phyloP scores from a whole-genome alignment of 2,888 invertebrate genomes.

The Rhimphoctona megacephalus region DNA sequence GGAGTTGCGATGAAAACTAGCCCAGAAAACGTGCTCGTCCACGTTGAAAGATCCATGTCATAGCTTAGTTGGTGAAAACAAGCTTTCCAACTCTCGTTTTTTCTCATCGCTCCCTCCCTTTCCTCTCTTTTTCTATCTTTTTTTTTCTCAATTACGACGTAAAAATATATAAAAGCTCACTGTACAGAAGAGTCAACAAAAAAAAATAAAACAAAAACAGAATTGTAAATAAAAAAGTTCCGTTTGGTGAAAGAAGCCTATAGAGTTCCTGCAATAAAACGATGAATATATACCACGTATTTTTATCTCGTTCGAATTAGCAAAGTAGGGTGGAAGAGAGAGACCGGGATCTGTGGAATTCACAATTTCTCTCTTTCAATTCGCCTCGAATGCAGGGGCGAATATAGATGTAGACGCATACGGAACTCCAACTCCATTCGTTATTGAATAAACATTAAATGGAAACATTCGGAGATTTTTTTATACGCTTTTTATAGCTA shows the following conservation, averaged over 20 bases:
- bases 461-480: not conserved
- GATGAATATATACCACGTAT: conserved; percentile 18
- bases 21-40: conserved; percentile 18
- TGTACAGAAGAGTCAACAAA: conserved; percentile 5
- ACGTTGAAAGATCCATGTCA: conserved; percentile 50
- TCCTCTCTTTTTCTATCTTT: not conserved
- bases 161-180: conserved; percentile 15
- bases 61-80: conserved; percentile 58
- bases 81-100: conserved; percentile 37
- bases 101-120: conserved; percentile 6
- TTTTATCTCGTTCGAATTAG: conserved; percentile 43
- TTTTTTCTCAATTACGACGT: not conserved
- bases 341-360: conserved; percentile 1
- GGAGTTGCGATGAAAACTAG: conserved; percentile 36
- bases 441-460: conserved; percentile 24
- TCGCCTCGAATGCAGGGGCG: not conserved
- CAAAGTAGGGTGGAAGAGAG: conserved; percentile 7
- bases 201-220: conserved; percentile 16
- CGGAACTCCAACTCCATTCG: not conserved
- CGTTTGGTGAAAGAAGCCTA: conserved; percentile 46
- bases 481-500: not conserved
- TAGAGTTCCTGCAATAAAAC: conserved; percentile 23
- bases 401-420: not conserved
- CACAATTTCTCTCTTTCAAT: conserved; percentile 36
- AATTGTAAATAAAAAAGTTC: conserved; percentile 34